Evolutionary conservation across 2,888 invertebrate species (phyloP), one percentile per base, ranked within the genome.

Genomic region (Rhorus exstirpatorius): DNA sequence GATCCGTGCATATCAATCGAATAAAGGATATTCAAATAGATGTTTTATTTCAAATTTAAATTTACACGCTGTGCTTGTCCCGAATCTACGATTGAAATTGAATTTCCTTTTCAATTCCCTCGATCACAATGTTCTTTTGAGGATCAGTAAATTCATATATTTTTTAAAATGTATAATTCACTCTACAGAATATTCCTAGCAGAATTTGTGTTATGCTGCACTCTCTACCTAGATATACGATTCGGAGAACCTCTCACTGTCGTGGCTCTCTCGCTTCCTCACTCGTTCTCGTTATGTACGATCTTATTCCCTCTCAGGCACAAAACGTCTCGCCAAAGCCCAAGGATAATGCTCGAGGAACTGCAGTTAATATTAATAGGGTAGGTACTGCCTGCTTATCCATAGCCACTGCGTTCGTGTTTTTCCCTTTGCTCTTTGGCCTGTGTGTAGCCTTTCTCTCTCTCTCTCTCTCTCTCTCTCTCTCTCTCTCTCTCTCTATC

Each of bases 321-420:
- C 35, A 70, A 70, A 60, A 55, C 70, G 82, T 78, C 61, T 70
- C 49, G 31, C 79, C 60, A 53, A 76, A 76, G 70, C 76, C 17
- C 72, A 79, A 83, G 87, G 88, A 88, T 88, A 90, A 89, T 87
- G 87, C 87, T 86, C 85, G 67, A 84, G 86, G 85, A 83, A 86
- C 83, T 70, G 83, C 87, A 87, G 88, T 91, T 89, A 92, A 92
- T 92, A 92, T 92, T 92, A 92, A 91, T 89, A 87, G 87, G 87
- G 75, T 85, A 84, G 84, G 86, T 74, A 71, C 60, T 70, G 31
- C 63, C 51, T 61, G 63, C 3, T 74, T 53, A 53, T 26, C 38
- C 14, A 31, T 60, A 53, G 19, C 24, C 61, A 72, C 31, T 24
- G 49, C 41, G 14, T 75, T 75, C 55, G 31, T 55, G 55, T 17